phyloP scores from a whole-genome alignment of 2,888 invertebrate genomes.

The Ditylenchus weischeri region DNA sequence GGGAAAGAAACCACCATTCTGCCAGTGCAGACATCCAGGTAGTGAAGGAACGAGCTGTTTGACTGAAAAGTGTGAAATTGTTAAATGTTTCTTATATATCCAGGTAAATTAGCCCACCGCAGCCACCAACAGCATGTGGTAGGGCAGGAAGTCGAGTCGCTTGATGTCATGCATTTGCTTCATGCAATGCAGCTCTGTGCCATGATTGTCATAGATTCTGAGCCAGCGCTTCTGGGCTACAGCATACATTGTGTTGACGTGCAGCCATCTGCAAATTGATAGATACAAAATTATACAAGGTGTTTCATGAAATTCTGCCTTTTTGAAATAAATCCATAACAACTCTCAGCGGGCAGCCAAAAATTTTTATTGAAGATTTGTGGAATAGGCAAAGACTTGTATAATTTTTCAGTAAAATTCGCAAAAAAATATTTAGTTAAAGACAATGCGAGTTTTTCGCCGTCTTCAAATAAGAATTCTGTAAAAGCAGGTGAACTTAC shows the following conservation, averaged over 20 bases:
- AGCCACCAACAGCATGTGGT: slow-evolving; percentile 87
- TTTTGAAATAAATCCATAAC: too few relatives aligned
- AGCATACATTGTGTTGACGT: slow-evolving; percentile 93
- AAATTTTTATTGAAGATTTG: background rate
- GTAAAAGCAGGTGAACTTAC: slow-evolving; percentile 60
- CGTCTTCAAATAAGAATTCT: background rate
- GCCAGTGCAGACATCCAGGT: slow-evolving; percentile 92
- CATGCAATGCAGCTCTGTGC: slow-evolving; percentile 92
- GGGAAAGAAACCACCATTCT: slow-evolving; percentile 77
- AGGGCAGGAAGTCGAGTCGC: slow-evolving; percentile 87
- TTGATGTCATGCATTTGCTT: slow-evolving; percentile 73
- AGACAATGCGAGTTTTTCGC: background rate
- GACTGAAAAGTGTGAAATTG: slow-evolving; percentile 23
- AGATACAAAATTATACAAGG: slow-evolving; percentile 5
- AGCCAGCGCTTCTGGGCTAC: slow-evolving; percentile 94
- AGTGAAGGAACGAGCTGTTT: slow-evolving; percentile 69
- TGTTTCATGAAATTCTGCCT: too few relatives aligned
- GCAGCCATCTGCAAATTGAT: slow-evolving; percentile 69
- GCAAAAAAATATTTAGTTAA: background rate
- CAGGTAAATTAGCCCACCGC: slow-evolving; percentile 66
- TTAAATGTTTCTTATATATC: background rate
- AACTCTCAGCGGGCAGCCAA: too few relatives aligned
- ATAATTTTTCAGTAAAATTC: slow-evolving; percentile 6
- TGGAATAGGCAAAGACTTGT: background rate
- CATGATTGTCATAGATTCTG: slow-evolving; percentile 91